phyloP scores from a whole-genome alignment of 2,113 vertebrate genomes.

The Otus sunia region DNA sequence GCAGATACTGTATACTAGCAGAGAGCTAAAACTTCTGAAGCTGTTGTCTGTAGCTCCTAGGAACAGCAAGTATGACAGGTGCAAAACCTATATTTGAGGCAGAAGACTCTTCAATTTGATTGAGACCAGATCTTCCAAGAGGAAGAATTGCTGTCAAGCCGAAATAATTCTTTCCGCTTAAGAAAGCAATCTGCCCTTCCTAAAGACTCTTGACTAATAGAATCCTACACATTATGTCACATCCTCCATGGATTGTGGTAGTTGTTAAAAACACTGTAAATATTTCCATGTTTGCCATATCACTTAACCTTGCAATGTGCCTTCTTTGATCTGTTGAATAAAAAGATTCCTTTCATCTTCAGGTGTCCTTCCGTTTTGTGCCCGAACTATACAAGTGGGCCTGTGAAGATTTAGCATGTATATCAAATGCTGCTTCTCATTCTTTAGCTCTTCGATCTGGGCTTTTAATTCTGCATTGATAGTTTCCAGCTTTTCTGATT shows the following conservation, averaged over 20 bases:
- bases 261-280: constrained; percentile 45
- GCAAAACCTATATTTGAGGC: constrained; percentile 66
- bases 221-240: constrained; percentile 62
- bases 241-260: constrained; percentile 63
- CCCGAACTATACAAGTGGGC: constrained; percentile 96
- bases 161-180: constrained; percentile 6
- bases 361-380: constrained; percentile 91
- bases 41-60: constrained; percentile 65
- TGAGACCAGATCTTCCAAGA: constrained; percentile 39
- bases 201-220: constrained; percentile 60
- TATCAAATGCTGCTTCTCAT: constrained; percentile 96
- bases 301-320: constrained; percentile 84
- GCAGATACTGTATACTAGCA: constrained; percentile 46
- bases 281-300: constrained; percentile 18
- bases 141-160: constrained; percentile 25
- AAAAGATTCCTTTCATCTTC: constrained; percentile 96
- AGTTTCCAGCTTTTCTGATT: constrained; percentile 94
- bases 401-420: constrained; percentile 98
- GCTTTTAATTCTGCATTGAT: constrained; percentile 95
- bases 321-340: constrained; percentile 95
- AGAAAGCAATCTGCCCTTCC: constrained; percentile 43
- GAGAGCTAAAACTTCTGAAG: constrained; percentile 52
- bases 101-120: constrained; percentile 42
- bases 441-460: constrained; percentile 95
- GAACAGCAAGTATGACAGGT: constrained; percentile 58